These are phyloP conservation scores for Carassius gibelio DNA, from an alignment of 2,113 vertebrate species.

Conservation along the genomic window DNA sequence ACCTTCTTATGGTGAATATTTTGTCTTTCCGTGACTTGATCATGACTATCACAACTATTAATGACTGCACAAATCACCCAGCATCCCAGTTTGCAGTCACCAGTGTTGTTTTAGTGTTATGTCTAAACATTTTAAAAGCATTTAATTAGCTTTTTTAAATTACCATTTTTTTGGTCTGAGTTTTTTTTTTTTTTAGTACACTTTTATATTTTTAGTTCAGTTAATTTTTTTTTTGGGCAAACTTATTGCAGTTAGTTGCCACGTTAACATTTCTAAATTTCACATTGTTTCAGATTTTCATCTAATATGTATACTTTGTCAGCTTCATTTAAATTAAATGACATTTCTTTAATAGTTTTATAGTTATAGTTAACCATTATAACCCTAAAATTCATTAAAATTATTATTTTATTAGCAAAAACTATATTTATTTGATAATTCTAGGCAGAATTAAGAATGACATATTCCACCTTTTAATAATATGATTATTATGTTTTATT, in stretches of 20 bases:
- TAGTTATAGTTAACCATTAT: not conserved
- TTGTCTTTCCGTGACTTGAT: not conserved
- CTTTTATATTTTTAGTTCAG: not conserved
- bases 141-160: not conserved
- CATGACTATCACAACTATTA: not conserved
- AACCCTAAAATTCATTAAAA: not conserved
- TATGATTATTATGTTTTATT: not conserved
- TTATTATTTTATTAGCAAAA: not conserved
- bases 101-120: not conserved
- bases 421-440: too few species aligned
- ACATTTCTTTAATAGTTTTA: not conserved
- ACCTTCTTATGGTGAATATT: conserved; percentile 87
- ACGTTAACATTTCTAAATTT: not conserved
- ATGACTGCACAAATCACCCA: not conserved
- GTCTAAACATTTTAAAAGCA: not conserved
- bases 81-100: not conserved
- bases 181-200: not conserved
- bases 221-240: not conserved
- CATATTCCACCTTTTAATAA: not conserved
- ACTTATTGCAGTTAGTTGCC: not conserved
- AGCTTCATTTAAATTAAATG: not conserved
- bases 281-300: not conserved
- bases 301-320: not conserved
- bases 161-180: not conserved
- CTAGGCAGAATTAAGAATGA: too few species aligned